Evolutionary conservation across 2,888 invertebrate genomes (phyloP).

Genomic region (Malacosoma neustria): DNA sequence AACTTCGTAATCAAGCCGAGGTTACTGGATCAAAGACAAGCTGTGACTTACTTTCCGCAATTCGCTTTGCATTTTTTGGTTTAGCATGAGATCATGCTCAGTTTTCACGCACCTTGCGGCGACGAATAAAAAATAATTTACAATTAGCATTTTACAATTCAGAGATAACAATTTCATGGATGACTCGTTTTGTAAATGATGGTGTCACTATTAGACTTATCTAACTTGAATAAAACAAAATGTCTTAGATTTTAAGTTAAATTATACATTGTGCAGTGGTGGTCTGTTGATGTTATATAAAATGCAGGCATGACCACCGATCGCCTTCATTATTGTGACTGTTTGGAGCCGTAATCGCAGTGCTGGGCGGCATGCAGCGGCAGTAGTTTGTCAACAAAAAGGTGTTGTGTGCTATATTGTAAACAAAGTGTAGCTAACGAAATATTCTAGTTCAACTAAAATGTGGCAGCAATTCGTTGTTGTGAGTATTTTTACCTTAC

Average conservation of each 20-base stretch:
- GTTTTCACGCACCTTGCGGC: constrained; percentile 15
- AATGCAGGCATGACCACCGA: constrained; percentile 40
- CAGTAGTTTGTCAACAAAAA: constrained; percentile 20
- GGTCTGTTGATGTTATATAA: constrained; percentile 59
- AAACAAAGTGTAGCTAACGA: constrained; percentile 19
- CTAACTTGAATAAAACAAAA: constrained; percentile 57
- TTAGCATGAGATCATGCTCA: constrained; percentile 5
- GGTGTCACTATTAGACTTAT: constrained; percentile 44
- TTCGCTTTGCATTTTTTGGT: constrained; percentile 18
- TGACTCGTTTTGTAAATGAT: constrained; percentile 34
- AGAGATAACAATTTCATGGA: constrained; percentile 40
- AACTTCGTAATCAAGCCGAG: constrained; percentile 4
- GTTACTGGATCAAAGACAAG: constrained; percentile 9
- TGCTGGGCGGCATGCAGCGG: constrained; percentile 28
- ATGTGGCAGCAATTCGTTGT: constrained; percentile 34
- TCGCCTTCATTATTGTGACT: constrained; percentile 47
- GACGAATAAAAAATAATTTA: constrained; percentile 13
- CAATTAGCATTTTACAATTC: constrained; percentile 18
- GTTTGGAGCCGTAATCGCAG: constrained; percentile 42
- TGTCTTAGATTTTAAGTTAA: constrained; percentile 37
- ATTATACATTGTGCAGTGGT: constrained; percentile 42
- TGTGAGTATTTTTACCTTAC: constrained; percentile 14
- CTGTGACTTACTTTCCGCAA: constrained; percentile 14
- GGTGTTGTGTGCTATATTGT: constrained; percentile 16
- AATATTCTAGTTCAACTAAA: constrained; percentile 15